Evolutionary conservation across 2,113 vertebrate species (phyloP).

Genomic region (Hyperopisus bebe): DNA sequence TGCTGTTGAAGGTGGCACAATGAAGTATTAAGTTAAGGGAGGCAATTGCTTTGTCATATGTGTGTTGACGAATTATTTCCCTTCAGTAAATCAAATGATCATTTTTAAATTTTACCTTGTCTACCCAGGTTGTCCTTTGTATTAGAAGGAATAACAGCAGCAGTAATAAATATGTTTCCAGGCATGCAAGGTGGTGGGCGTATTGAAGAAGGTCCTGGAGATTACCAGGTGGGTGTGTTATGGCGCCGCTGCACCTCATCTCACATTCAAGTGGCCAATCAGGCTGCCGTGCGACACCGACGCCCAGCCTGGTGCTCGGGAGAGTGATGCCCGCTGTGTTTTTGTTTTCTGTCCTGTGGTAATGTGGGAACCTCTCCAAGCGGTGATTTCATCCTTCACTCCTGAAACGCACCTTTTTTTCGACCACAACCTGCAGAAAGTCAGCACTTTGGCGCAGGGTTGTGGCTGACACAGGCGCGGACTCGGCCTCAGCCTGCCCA

Average conservation of each 20-base stretch:
- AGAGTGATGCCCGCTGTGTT: not conserved
- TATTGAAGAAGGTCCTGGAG: conserved; percentile 77
- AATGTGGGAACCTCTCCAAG: not conserved
- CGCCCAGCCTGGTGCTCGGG: not conserved
- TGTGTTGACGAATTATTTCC: too few relatives aligned
- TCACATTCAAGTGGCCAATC: not conserved
- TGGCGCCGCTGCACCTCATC: not conserved
- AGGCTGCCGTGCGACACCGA: not conserved
- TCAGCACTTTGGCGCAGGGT: conserved; percentile 65
- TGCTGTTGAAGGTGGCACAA: too few relatives aligned
- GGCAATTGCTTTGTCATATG: too few relatives aligned
- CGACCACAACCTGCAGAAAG: conserved; percentile 81
- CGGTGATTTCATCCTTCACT: not conserved
- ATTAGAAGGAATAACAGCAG: too few relatives aligned
- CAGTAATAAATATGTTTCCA: conserved; percentile 40
- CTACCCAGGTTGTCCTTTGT: too few relatives aligned
- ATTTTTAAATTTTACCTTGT: too few relatives aligned
- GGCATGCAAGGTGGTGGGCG: conserved; percentile 71
- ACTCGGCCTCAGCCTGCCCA: too few relatives aligned
- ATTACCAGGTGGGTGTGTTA: conserved; percentile 71
- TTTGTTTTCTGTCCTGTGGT: not conserved
- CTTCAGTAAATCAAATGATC: too few relatives aligned
- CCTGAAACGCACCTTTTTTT: not conserved
- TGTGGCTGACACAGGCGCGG: conserved; percentile 24
- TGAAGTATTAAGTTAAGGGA: too few relatives aligned